phyloP scores from a whole-genome alignment of 2,888 invertebrate genomes.

The Caenorhabditis sp. region DNA sequence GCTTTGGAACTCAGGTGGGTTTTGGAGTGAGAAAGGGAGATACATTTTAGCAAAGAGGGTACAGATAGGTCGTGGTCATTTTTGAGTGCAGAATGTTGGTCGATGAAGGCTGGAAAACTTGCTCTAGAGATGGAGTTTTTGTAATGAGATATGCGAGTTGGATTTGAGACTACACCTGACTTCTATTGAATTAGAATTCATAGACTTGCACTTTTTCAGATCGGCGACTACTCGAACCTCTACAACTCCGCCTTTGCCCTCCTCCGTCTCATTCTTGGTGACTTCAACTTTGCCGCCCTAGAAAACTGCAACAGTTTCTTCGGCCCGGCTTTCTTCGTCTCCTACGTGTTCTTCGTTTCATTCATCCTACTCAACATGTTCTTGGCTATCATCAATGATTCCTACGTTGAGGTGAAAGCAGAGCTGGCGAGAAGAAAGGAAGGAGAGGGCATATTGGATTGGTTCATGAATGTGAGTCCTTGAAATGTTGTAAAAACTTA shows the following conservation, averaged over 20 bases:
- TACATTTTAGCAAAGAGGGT: no score
- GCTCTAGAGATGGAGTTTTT: no score
- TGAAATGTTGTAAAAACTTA: no score
- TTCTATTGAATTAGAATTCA: no score
- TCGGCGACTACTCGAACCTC: slow-evolving; percentile 87
- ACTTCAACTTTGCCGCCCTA: slow-evolving; percentile 71
- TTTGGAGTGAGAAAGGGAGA: no score
- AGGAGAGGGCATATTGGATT: slow-evolving; percentile 84
- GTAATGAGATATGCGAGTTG: no score
- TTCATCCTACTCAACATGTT: slow-evolving; percentile 91
- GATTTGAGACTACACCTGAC: no score
- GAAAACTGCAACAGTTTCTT: slow-evolving; percentile 87
- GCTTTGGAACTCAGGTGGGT: slow-evolving; percentile 87
- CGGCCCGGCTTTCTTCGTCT: slow-evolving; percentile 89
- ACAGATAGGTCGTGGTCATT: no score
- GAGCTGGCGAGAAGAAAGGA: slow-evolving; percentile 86
- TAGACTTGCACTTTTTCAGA: no score
- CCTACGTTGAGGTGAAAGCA: slow-evolving; percentile 89
- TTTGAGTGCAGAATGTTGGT: no score
- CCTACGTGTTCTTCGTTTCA: slow-evolving; percentile 90
- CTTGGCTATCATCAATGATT: slow-evolving; percentile 90
- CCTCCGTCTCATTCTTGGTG: slow-evolving; percentile 88
- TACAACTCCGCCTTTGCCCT: slow-evolving; percentile 87
- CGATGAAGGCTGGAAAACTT: no score
- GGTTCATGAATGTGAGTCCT: slow-evolving; percentile 69